Base-by-base conservation (phyloP, 1,140 invertebrate species). In the Mamestra configurata region DNA sequence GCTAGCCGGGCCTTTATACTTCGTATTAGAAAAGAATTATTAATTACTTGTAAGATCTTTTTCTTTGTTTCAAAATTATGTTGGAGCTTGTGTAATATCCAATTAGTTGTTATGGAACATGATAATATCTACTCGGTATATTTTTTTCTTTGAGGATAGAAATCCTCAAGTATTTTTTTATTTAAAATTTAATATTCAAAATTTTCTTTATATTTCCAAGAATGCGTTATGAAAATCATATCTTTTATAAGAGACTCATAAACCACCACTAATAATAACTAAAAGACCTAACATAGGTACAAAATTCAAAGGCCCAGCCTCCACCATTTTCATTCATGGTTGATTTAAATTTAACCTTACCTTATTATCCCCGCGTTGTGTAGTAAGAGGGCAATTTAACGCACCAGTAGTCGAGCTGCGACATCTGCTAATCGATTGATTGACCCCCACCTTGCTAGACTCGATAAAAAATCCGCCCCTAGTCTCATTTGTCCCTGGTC, bases 351-450 rank as follows among this genome's bases (percentile, higher is more conserved):
- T 53, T 43, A 82, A 59, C 51, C 77, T 89, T 86, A 90, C 84
- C 89, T 90, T 86, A 89, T 91, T 88, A 89, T 88, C 79, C 59
- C 59, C 70, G 77, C 64, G 77, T 49, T 72, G 73, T 82, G 82
- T 82, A 87, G 88, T 90, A 89, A 90, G 87, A 82, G 87, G 80
- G 88, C 92, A 94, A 94, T 94, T 94, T 93, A 92, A 82, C 90
- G 92, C 92, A 85, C 85, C 89, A 91, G 86, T 91, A 92, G 91
- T 89, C 92, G 92, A 91, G 90, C 84, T 83, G 89, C 90, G 91
- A 92, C 93, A 90, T 93, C 89, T 92, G 90, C 86, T 93, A 93
- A 94, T 94, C 93, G 93, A 94, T 93, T 92, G 92, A 93, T 93
- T 93, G 92, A 92, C 92, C 91, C 75, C 88, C 86, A 88, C 91